Conservation (phyloP, 2,888 invertebrate species). For the Callinectes sapidus region DNA sequence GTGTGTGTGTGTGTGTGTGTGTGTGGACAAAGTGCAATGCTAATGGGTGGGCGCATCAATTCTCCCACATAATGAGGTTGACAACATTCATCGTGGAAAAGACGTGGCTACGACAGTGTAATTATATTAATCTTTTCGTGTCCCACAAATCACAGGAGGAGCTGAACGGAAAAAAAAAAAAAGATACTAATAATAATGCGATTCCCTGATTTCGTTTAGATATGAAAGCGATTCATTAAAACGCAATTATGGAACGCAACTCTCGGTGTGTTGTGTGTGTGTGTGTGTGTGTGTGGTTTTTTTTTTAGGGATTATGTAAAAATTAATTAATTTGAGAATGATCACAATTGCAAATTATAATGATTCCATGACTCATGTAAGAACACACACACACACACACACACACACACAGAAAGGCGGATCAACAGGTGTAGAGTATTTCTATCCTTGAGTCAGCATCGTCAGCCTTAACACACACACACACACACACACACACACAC, state of each 20-base stretch:
- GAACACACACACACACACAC: not conserved
- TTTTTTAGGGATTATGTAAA: not conserved
- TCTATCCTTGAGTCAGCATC: not conserved
- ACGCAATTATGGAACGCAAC: not conserved
- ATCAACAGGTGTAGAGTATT: not conserved
- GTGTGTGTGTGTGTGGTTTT: not conserved
- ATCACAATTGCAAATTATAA: conserved; percentile 1
- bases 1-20: not conserved
- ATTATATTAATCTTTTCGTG: not conserved
- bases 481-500: not conserved
- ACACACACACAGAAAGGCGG: not conserved
- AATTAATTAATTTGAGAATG: not conserved
- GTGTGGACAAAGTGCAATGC: not conserved
- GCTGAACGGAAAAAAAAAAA: not conserved
- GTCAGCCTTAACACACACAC: not conserved
- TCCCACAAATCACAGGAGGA: not conserved
- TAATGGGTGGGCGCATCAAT: not conserved
- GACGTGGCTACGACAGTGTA: not conserved
- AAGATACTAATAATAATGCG: not conserved
- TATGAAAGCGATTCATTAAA: not conserved
- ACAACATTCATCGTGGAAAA: not conserved
- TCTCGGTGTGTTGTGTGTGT: too few species aligned
- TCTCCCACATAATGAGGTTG: not conserved
- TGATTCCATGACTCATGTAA: not conserved
- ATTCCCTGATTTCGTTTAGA: not conserved